These are phyloP conservation scores for Chlorops oryzae DNA, from an alignment of 1,140 invertebrate genomes.

Conservation along the genomic window DNA sequence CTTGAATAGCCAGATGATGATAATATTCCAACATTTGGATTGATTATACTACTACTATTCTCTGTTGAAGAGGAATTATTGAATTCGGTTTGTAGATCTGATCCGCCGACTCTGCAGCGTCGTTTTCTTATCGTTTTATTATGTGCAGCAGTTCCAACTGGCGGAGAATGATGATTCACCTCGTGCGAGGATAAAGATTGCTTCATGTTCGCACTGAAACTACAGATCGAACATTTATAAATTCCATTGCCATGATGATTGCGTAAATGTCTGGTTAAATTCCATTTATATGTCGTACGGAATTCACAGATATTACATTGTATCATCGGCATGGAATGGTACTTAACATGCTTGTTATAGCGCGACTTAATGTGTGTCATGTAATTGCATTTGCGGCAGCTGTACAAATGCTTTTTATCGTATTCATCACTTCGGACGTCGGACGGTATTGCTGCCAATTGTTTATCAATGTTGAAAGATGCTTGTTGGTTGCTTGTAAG, in stretches of 20 bases:
- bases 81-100: conserved; percentile 52
- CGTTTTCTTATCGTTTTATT: conserved; percentile 50
- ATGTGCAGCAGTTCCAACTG: conserved; percentile 58
- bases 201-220: conserved; percentile 86
- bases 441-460: conserved; percentile 42
- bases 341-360: conserved; percentile 90
- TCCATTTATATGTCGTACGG: conserved; percentile 66
- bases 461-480: too few relatives aligned
- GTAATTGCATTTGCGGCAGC: conserved; percentile 83
- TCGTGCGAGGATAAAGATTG: conserved; percentile 89
- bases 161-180: conserved; percentile 79
- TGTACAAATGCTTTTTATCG: conserved; percentile 63
- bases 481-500: neutral
- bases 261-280: conserved; percentile 85
- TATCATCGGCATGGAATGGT: conserved; percentile 88
- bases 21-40: too few relatives aligned
- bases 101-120: conserved; percentile 65
- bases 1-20: too few relatives aligned
- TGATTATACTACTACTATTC: too few relatives aligned
- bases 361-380: conserved; percentile 83
- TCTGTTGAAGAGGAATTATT: too few relatives aligned
- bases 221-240: conserved; percentile 80
- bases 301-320: conserved; percentile 91
- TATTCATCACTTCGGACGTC: conserved; percentile 56
- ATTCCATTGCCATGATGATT: conserved; percentile 79